Base-by-base conservation (phyloP, 2,797 vertebrate species). In the Hypotaenidia okinawae region DNA sequence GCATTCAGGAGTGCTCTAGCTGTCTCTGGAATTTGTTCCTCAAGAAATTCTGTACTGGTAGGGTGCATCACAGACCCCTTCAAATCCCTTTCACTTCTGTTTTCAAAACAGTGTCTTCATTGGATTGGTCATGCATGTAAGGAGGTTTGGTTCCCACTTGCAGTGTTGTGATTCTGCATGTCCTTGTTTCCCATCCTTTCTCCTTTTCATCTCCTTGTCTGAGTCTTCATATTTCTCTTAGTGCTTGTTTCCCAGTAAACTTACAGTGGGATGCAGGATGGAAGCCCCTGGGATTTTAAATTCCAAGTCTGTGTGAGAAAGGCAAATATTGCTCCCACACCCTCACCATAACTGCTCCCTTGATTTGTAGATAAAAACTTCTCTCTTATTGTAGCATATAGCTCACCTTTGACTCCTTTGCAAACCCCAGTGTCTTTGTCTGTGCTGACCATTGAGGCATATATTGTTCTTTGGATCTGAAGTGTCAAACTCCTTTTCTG, bases 401-500 rank as follows among this genome's bases (percentile, higher is more conserved):
- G 73, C 30, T 1, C 9, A 2, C 43, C 32, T 84, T 69, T 76
- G 59, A 47, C 54, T 82, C 27, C 23, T 84, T 77, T 74, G 59
- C 30, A 55, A 68, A 63, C n/a, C 7, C 25, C 69, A 47, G 30
- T 43, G 79, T 30, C 55, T 89, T 87, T 89, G 27, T 41, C 45
- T 89, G 85, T 39, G 11, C 62, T 94, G 85, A 27, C 72, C 59
- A 6, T 4, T 43, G 30, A 82, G 32, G 16, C 18, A 35, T 8
- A 13, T 18, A 7, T 3, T 43, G n/a, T 63, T 70, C 37, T 0
- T 0, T 32, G 21, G n/a, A 72, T 80, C 35, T 73, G 51, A 77
- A 72, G 37, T 15, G 12, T 55, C 14, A 54, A 88, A 28, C 57
- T 87, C 17, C 47, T 7, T 79, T 82, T 84, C 33, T 83, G 39